Conservation (phyloP, 2,113 vertebrate species). For the Grallaria varia region DNA sequence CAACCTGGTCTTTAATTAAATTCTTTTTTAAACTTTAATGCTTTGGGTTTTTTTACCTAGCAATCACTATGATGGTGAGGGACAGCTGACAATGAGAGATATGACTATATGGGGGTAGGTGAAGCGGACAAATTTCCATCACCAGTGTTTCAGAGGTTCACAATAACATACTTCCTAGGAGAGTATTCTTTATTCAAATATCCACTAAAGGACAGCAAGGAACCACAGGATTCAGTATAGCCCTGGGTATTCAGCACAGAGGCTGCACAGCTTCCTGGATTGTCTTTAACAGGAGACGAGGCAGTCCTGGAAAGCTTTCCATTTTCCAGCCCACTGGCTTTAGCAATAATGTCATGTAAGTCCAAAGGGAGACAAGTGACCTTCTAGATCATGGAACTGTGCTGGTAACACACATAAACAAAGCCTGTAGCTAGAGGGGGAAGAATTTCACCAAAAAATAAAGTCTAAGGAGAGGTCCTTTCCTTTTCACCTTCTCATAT, state of each 20-base stretch:
- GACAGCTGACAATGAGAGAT: neutral
- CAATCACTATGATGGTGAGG: neutral
- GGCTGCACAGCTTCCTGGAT: neutral
- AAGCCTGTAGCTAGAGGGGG: slow-evolving; percentile 6
- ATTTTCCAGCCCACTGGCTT: slow-evolving; percentile 53
- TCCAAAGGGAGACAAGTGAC: slow-evolving; percentile 56
- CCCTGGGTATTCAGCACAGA: neutral
- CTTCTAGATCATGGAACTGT: slow-evolving; percentile 42
- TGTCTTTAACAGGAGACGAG: neutral
- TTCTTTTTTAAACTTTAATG: neutral
- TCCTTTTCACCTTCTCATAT: neutral
- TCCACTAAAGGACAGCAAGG: neutral
- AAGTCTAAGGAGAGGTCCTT: neutral
- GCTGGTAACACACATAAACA: slow-evolving; percentile 53
- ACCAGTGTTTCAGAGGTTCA: neutral
- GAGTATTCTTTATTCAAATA: neutral
- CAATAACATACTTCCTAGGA: neutral
- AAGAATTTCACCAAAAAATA: neutral
- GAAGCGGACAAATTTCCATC: neutral
- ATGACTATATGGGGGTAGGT: fast-evolving
- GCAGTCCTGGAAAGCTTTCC: slow-evolving; percentile 35
- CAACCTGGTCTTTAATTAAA: neutral
- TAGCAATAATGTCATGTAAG: slow-evolving; percentile 39
- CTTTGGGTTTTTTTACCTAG: neutral
- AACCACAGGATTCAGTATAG: neutral